Base-by-base conservation (phyloP, 1,140 invertebrate genomes). In the Babylonia areolata region DNA sequence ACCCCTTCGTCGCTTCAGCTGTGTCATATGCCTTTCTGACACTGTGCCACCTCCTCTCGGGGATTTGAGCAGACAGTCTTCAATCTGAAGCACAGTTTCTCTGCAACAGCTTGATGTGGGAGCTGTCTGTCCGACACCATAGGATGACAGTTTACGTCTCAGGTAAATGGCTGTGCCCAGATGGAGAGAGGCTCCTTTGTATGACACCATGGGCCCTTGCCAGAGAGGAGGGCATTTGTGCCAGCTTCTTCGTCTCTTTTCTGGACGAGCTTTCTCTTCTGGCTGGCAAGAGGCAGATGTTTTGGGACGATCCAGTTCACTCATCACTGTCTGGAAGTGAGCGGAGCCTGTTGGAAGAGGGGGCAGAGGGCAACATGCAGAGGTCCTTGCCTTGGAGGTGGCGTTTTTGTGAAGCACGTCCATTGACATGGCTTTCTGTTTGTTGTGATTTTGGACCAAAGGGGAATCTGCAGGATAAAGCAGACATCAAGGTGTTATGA, bases 201-300 rank as follows among this genome's bases (percentile, higher is more conserved):
- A 77, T 11, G 35, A 28, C 37, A 77, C 75, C 35, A 77, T 77
- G 6, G 75, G 75, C 3, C 75, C 75, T 28, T 77, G 75, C 75
- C 75, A 77, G 35, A 77, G 35, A 28, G 75, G 6, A 15, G 75
- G 75, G 37, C 75, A 17, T 35, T 73, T 33, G 9, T 15, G 71
- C 71, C 71, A 37, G 12, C 28, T 73, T 37, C 28, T 0, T 73
- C 35, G 31, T 73, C 71, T 3, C 6, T 28, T 23, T 12, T 28
- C 6, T 28, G 9, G 46, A 51, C 46, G 17, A 17, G 46, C 46
- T 17, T 51, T 17, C 2, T 12, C 17, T 17, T 51, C 46, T 3
- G 5, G 5, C 5, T 51, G 46, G 46, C 46, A 5, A 64, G 15
- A 0, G 20, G 3, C 20, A 23, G 58, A 0, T 0, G 23, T 64